Evolutionary conservation across 53 echinoderm and acorn worm species (phyloP), one percentile per base, ranked within the genome.

Genomic region (Hippasteria phrygiana): DNA sequence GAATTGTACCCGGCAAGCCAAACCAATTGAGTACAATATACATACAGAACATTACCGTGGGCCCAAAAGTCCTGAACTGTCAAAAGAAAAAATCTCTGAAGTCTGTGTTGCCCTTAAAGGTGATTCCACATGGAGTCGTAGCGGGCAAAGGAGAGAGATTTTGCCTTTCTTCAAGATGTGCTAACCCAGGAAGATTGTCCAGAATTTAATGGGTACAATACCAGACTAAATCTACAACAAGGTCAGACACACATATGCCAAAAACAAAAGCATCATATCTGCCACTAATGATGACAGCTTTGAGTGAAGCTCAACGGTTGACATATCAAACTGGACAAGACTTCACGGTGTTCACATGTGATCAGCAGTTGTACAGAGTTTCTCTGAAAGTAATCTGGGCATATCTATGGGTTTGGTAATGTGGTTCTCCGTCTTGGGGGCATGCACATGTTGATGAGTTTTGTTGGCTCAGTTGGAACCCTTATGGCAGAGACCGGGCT

Each of bases 391-490:
- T 90, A 29, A 65, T 63, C 4, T 90, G 90, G 90, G 62, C 83
- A 55, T 83, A 83, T 51, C 83, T 74, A 73, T 5, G 13, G 22
- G 63, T 90, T 55, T 59, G 13, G 65, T 38, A 32, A 54, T 62
- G 37, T 92, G 35, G 43, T 89, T 56, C 89, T 62, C 8, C 41
- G 92, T 80, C 55, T 88, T 10, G 83, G 83, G 29, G 83, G 92
- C n/a, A 92, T 92, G 93, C 93, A 90, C 79, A 88, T 93, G 87
- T 42, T 93, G 45, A 90, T 90, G 85, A 92, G 92, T 83, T 93
- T 90, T 77, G 87, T 90, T 32, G 93, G 90, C n/a, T 72, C 70
- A 70, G 87, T 90, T 70, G 90, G 93, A 77, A 87, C 78, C 78
- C 47, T 93, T 12, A 90, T 93, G 93, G 90, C 93, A 59, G 87